Conservation (phyloP, 2,113 vertebrate species). For the Plestiodon gilberti region DNA sequence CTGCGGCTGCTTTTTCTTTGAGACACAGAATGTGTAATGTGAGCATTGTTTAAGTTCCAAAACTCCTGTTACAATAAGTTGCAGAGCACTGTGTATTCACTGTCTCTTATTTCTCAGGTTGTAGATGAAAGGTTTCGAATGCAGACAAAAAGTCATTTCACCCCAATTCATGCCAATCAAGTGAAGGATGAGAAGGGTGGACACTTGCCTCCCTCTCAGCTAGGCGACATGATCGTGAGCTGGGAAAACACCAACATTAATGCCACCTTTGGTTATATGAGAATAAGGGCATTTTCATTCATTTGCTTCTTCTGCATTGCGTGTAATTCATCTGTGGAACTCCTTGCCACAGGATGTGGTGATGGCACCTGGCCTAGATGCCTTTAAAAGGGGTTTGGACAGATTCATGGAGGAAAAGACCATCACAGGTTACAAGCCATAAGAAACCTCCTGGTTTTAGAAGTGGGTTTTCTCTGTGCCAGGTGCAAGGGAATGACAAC, state of each 20-base stretch:
- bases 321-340: too few species aligned
- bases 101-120: neutral
- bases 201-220: neutral
- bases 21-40: conserved; percentile 7
- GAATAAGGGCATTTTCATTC: neutral
- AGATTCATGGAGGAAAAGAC: too few species aligned
- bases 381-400: too few species aligned
- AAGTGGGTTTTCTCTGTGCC: too few species aligned
- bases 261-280: neutral
- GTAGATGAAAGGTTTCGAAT: neutral
- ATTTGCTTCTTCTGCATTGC: neutral
- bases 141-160: neutral
- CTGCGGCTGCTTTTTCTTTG: neutral
- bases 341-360: too few species aligned
- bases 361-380: too few species aligned
- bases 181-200: neutral
- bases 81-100: neutral
- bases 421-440: too few species aligned
- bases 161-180: neutral
- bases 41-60: neutral
- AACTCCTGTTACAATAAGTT: conserved; percentile 5
- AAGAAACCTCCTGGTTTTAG: too few species aligned
- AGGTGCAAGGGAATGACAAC: too few species aligned
- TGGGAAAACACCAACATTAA: neutral
- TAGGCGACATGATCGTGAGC: neutral